Base-by-base conservation (phyloP, 2,113 vertebrate species). In the Anolis carolinensis region DNA sequence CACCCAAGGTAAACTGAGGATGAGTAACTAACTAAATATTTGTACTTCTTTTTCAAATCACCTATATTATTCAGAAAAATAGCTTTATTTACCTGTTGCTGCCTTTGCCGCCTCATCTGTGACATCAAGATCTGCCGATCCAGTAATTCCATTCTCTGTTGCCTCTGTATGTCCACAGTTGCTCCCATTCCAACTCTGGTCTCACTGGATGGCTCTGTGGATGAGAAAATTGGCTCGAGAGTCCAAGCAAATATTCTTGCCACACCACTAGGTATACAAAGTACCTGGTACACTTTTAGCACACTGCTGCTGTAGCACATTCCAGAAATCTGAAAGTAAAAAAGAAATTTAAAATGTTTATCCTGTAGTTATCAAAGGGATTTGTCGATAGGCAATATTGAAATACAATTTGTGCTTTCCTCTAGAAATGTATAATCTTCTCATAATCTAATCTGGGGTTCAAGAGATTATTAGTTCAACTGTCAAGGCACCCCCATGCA, bases 151-250 rank as follows among this genome's bases (percentile, higher is more conserved):
- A 98, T 97, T 78, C 98, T 97, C 88, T 99, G 98, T 88, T 99
- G 98, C 86, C 98, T 97, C 95, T 99, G 98, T 93, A 99, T 98
- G 92, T 99, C 98, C 71, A 99, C 95, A 1, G 98, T 99, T 87
- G 98, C 98, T 30, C 98, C 98, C 98, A 99, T 99, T 73, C 98
- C 98, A 74, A 99, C 84, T 63, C 96, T 96, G 7, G 96, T 94
- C 91, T 99, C 98, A 4, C 79, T 95, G 1, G 87, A 91, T 32
- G 98, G 98, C 39, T 98, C 97, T 34, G 96, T 94, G 65, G 97
- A 97, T 7, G 97, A 97, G 93, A 99, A 98, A 90, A 99, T 52
- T 9, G 98, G 98, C 89, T 98, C 98, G 71, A 98, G 93, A 34
- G 96, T 94, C 89, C 93, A 96, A n/a, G 96, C 97, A 89, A 97